Base-by-base conservation (phyloP, 2,888 invertebrate species). In the Argyresthia goedartella region DNA sequence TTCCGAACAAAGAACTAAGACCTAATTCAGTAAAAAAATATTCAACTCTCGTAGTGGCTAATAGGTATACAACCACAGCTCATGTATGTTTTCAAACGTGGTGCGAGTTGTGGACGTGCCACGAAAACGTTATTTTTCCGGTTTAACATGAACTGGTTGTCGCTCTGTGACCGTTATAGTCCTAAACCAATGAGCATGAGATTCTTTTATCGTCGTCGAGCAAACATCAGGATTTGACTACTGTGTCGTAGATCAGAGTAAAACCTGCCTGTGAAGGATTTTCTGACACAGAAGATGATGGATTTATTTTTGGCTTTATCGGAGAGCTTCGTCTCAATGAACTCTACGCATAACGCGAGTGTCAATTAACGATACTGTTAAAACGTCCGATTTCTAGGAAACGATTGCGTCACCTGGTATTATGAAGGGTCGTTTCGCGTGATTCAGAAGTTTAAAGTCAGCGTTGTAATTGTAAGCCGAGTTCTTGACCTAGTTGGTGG, bases 81-180 rank as follows among this genome's bases (percentile, higher is more conserved):
- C 65, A 71, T 67, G 59, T 48, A 36, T 35, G 48, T 39, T 36
- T 36, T 14, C 35, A 6, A 15, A 36, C 36, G 48, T 14, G 15
- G 35, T 39, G 44, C 43, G n/a, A 33, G 46, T 45, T 46, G 48
- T 44, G 64, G 66, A 76, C 79, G 81, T 81, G 81, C 65, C 63
- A 65, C 73, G 76, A 81, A 81, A 81, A 75, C 76, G 70, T 73
- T 79, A 81, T 77, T 81, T 78, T 80, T 81, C 81, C 81, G 81
- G 80, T 80, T 81, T 73, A 64, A 64, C 59, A 63, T 65, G 65
- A 74, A 73, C 72, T 66, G 76, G 62, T 65, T 66, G 67, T 70
- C 63, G 63, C 64, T 62, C 61, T 61, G 63, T 61, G 62, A 72
- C 77, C 77, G 78, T 78, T 79, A 76, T 62, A 65, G 2, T 25